These are phyloP conservation scores for Cyanistes caeruleus DNA, from an alignment of 2,113 vertebrate species.

Conservation along the genomic window DNA sequence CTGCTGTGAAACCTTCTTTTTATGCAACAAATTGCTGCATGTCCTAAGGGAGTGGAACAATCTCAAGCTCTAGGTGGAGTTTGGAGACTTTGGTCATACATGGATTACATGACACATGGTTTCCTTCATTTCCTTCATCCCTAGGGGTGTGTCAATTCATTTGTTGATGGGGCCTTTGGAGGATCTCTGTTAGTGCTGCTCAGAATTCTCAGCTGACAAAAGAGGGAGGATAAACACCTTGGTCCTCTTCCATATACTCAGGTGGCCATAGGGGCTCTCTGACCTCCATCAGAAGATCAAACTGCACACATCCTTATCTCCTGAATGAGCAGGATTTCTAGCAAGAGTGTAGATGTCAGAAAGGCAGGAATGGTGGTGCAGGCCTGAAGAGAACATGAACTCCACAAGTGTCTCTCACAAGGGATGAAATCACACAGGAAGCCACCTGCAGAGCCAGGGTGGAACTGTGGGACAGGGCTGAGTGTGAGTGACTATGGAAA, in stretches of 20 bases:
- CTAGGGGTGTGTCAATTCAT: not conserved
- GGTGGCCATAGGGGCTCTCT: not conserved
- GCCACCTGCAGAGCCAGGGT: not conserved
- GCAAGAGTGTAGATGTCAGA: not conserved
- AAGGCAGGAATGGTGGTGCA: too few relatives aligned
- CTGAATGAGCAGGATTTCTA: not conserved
- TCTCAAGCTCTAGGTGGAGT: not conserved
- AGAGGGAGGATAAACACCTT: not conserved
- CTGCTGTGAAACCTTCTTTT: not conserved
- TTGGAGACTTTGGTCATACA: too few relatives aligned
- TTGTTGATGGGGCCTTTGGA: too few relatives aligned
- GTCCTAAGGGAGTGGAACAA: accelerated
- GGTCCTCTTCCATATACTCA: not conserved
- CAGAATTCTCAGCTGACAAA: not conserved
- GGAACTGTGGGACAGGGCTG: not conserved
- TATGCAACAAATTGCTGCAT: not conserved
- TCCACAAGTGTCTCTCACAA: too few relatives aligned
- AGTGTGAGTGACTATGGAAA: not conserved
- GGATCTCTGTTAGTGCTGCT: not conserved
- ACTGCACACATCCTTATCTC: not conserved
- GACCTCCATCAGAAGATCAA: not conserved
- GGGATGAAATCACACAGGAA: too few relatives aligned
- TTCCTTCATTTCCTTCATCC: not conserved
- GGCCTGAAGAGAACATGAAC: not conserved
- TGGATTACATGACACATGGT: not conserved